A percentile compares a stretch with the other conserved stretches of the same genome.
Conservation (phyloP, 2,888 invertebrate species). For the Polyommatus icarus region DNA sequence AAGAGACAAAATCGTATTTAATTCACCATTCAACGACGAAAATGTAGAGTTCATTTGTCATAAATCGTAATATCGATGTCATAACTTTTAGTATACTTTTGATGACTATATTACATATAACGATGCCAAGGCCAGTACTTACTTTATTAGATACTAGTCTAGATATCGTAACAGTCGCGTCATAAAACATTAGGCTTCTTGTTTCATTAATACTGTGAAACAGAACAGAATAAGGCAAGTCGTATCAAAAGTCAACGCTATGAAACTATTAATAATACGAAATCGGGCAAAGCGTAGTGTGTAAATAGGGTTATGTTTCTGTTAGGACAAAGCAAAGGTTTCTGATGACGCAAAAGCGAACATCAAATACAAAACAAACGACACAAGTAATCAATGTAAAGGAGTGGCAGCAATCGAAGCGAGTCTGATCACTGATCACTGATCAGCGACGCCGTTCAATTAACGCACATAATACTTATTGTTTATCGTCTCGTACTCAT, state of each 20-base stretch:
- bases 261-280: too few species aligned
- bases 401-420: slow-evolving; percentile 9
- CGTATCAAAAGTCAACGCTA: too few species aligned
- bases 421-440: background rate
- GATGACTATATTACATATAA: background rate
- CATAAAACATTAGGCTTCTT: background rate
- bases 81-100: background rate
- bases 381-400: background rate
- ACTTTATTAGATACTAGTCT: background rate
- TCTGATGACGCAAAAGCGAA: background rate
- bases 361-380: background rate
- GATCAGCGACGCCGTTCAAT: background rate
- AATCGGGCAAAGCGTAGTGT: too few species aligned
- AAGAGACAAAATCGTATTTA: background rate
- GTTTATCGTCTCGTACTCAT: slow-evolving; percentile 9
- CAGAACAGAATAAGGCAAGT: background rate
- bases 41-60: background rate
- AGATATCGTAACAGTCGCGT: background rate
- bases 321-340: background rate
- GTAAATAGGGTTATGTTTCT: background rate
- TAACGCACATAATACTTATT: slow-evolving; percentile 3
- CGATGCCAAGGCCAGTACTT: background rate
- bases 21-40: background rate
- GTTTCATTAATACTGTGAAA: background rate
- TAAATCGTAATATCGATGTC: background rate